These are phyloP conservation scores for Cygnus olor DNA, from an alignment of 2,797 vertebrate species.

Conservation along the genomic window DNA sequence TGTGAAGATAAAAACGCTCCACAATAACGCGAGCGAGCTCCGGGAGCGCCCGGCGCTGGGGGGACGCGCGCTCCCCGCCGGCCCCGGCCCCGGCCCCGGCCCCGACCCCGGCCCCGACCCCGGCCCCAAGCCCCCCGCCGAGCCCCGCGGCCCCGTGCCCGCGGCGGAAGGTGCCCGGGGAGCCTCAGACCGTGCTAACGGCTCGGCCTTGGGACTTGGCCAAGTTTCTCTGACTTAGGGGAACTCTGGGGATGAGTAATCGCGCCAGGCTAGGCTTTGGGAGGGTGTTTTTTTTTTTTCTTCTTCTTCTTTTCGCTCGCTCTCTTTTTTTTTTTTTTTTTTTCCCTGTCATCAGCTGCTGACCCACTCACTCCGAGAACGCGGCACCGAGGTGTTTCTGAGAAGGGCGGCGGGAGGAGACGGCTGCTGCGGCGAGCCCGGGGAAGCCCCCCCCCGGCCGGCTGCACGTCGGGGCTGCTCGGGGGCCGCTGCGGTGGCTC, in stretches of 20 bases:
- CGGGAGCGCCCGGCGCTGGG: background rate
- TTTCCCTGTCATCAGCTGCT: conserved; percentile 72
- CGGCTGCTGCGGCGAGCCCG: background rate
- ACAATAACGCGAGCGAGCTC: conserved; percentile 52
- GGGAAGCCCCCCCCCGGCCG: background rate
- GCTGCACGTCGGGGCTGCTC: background rate
- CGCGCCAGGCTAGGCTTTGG: conserved; percentile 67
- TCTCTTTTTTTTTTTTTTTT: conserved; percentile 1
- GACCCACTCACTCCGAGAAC: conserved; percentile 70
- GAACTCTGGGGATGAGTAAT: conserved; percentile 81
- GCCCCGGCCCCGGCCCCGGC: background rate
- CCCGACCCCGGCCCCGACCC: background rate
- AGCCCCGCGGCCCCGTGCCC: background rate
- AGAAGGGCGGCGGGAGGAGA: conserved; percentile 72
- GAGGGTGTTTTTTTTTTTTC: conserved; percentile 47
- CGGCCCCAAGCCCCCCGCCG: background rate
- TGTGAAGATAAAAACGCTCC: conserved; percentile 76
- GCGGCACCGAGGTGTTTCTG: conserved; percentile 68
- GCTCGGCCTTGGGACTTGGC: conserved; percentile 66
- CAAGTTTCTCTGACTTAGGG: conserved; percentile 74
- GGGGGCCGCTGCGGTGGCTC: no score
- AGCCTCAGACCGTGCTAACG: conserved; percentile 24
- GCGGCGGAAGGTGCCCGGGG: conserved; percentile 52
- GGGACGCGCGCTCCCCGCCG: background rate
- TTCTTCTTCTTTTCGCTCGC: background rate